Conservation (phyloP, 1,140 invertebrate species). For the Ganaspis sp. region DNA sequence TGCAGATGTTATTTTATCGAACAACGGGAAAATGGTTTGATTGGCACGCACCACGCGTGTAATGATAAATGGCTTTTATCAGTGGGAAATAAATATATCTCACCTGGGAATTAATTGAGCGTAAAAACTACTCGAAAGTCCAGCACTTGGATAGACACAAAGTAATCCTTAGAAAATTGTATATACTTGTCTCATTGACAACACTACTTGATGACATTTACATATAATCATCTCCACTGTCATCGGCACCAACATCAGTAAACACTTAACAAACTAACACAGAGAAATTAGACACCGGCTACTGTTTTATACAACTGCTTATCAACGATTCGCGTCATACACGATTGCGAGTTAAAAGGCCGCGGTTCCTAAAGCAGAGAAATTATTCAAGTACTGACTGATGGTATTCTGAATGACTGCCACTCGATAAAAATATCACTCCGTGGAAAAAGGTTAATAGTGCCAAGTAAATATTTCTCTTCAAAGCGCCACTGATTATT, state of each 20-base stretch:
- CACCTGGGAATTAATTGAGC: slow-evolving; percentile 8
- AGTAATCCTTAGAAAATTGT: not conserved
- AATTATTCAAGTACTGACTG: slow-evolving; percentile 12
- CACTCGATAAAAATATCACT: slow-evolving; percentile 14
- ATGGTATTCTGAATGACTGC: not conserved
- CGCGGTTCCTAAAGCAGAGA: slow-evolving; percentile 26
- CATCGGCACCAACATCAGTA: not conserved
- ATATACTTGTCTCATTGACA: not conserved
- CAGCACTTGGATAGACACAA: no score
- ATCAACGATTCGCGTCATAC: slow-evolving; percentile 25
- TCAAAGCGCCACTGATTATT: not conserved
- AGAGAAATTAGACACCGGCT: slow-evolving; percentile 11
- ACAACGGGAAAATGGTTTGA: not conserved
- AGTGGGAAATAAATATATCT: not conserved
- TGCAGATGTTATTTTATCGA: not conserved
- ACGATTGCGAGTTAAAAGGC: slow-evolving; percentile 27
- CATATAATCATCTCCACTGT: slow-evolving; percentile 26
- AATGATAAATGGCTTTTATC: not conserved
- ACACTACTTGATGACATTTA: not conserved
- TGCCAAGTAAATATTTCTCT: slow-evolving; percentile 23
- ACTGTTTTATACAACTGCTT: slow-evolving; percentile 27
- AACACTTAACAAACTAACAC: slow-evolving; percentile 1
- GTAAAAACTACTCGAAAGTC: not conserved
- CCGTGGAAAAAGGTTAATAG: slow-evolving; percentile 21
- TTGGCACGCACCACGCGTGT: not conserved